These are phyloP conservation scores for Ceratosolen solmsi DNA, from an alignment of 1,140 invertebrate genomes.

Conservation along the genomic window DNA sequence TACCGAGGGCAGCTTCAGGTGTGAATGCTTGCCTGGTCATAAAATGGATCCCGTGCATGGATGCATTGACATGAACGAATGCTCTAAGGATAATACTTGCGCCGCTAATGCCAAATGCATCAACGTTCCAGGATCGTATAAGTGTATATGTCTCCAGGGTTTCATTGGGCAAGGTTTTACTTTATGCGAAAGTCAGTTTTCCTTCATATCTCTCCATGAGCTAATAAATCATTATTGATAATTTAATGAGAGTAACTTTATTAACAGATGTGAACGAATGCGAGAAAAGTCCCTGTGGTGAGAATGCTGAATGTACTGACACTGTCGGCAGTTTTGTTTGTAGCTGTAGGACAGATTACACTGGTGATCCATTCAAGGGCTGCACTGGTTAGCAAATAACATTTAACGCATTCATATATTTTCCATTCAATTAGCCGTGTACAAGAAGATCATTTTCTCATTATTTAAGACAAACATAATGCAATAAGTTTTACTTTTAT, in stretches of 20 bases:
- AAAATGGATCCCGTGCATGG: slow-evolving; percentile 67
- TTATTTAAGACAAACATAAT: too few species aligned
- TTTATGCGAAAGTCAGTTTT: slow-evolving; percentile 85
- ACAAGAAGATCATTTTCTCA: too few species aligned
- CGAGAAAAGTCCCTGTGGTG: slow-evolving; percentile 87
- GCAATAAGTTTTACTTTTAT: too few species aligned
- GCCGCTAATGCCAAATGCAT: slow-evolving; percentile 82
- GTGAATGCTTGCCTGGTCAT: slow-evolving; percentile 73
- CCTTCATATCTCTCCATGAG: slow-evolving; percentile 36
- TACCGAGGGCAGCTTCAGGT: slow-evolving; percentile 74
- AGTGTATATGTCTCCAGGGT: slow-evolving; percentile 83
- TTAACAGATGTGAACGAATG: slow-evolving; percentile 91
- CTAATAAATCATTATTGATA: slow-evolving; percentile 39
- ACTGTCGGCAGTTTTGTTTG: slow-evolving; percentile 89
- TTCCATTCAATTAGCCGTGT: not conserved
- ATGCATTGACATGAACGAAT: slow-evolving; percentile 76
- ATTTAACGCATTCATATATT: slow-evolving; percentile 39
- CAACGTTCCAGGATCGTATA: slow-evolving; percentile 83
- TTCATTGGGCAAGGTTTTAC: slow-evolving; percentile 80
- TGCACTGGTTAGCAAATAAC: slow-evolving; percentile 78
- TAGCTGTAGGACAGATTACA: slow-evolving; percentile 86
- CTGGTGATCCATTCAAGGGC: slow-evolving; percentile 86
- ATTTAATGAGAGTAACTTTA: slow-evolving; percentile 60
- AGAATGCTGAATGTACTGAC: slow-evolving; percentile 89
- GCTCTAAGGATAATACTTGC: slow-evolving; percentile 76